Evolutionary conservation across 1,140 invertebrate species (phyloP).

Genomic region (Medauroidea extradentata): DNA sequence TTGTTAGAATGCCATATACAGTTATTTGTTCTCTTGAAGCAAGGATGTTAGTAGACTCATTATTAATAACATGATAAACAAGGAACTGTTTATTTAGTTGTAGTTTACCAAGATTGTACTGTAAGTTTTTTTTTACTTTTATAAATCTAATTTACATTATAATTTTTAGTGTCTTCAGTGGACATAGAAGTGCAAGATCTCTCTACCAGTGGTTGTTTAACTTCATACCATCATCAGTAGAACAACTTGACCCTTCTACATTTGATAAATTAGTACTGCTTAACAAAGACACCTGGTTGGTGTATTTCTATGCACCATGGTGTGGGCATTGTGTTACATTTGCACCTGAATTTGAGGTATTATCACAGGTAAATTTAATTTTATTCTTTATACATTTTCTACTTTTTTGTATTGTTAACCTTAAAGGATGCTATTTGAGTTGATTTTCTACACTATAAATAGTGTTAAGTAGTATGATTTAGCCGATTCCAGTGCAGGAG

Average conservation of each 20-base stretch:
- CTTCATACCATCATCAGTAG: slow-evolving; percentile 52
- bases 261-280: slow-evolving; percentile 44
- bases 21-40: too few species aligned
- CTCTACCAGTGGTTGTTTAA: slow-evolving; percentile 56
- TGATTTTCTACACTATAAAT: too few species aligned
- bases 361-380: slow-evolving; percentile 52
- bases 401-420: too few species aligned
- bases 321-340: slow-evolving; percentile 67
- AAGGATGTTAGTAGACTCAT: too few species aligned
- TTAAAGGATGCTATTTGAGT: too few species aligned
- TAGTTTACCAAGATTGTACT: too few species aligned
- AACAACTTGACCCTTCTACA: slow-evolving; percentile 36
- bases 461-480: too few species aligned
- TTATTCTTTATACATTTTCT: background rate
- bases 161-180: slow-evolving; percentile 53
- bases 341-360: slow-evolving; percentile 62
- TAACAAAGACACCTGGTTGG: slow-evolving; percentile 50
- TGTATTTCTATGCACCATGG: slow-evolving; percentile 75
- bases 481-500: too few species aligned
- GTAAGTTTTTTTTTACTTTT: too few species aligned
- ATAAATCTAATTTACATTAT: slow-evolving; percentile 19
- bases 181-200: slow-evolving; percentile 53
- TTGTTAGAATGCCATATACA: too few species aligned
- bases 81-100: too few species aligned
- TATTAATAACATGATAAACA: too few species aligned